Percentiles rank a stretch among this genome's conserved stretches.
These are phyloP conservation scores for Napeogenes inachia DNA, from an alignment of 2,888 invertebrate genomes.

Conservation along the genomic window DNA sequence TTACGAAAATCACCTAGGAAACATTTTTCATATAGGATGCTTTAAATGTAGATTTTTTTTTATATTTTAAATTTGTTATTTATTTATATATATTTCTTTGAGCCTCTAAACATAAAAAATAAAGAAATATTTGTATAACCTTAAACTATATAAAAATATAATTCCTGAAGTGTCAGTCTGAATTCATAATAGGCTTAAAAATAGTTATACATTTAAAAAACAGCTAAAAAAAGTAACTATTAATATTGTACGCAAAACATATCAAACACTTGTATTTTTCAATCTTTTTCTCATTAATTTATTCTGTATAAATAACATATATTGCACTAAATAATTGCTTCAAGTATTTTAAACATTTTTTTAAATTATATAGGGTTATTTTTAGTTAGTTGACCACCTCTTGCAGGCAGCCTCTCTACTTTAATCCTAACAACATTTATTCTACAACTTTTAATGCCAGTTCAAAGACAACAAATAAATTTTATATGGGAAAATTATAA, in stretches of 20 bases:
- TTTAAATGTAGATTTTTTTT: neutral
- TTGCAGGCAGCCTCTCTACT: too few species aligned
- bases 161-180: slow-evolving; percentile 1
- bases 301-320: neutral
- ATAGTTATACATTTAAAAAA: neutral
- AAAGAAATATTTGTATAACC: neutral
- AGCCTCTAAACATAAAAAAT: neutral
- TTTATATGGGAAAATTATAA: too few species aligned
- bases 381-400: too few species aligned
- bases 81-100: neutral
- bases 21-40: neutral
- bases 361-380: too few species aligned
- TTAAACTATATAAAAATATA: slow-evolving; percentile 1
- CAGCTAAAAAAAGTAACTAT: neutral
- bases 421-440: too few species aligned
- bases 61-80: too few species aligned
- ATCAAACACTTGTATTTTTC: neutral
- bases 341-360: neutral
- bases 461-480: too few species aligned
- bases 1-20: neutral
- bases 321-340: neutral
- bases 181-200: neutral
- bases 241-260: neutral
- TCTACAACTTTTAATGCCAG: too few species aligned
- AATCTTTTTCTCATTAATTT: neutral